Evolutionary conservation across 1,140 invertebrate genomes (phyloP), one percentile per base, ranked within the genome.

Genomic region (Notospermus geniculatus): DNA sequence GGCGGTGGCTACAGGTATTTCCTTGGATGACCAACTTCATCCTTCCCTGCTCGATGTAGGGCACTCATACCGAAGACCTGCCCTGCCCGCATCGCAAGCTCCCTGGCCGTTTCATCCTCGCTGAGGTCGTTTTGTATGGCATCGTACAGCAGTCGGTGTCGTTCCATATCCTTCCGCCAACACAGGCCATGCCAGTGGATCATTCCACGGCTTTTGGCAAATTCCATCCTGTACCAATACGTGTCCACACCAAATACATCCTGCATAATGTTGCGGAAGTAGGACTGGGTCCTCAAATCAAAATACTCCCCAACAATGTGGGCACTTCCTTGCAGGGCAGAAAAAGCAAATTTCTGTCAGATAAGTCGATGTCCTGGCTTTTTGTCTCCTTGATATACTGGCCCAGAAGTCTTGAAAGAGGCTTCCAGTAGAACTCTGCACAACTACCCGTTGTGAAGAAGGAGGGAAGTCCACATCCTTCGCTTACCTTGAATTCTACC

Each of bases 141-240:
- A 22, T 67, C 60, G 2, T 64, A 60, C 30, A 67, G 57, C 22
- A 70, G 61, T 45, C 65, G 67, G 52, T 61, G 62, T 17, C 23
- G 54, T 45, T 70, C 62, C n/a, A 56, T 43, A 22, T 61, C 57
- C 63, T 64, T 64, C 1, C 67, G 43, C 1, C 64, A 57, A 54
- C 64, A 64, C 9, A 64, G 56, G 32, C 65, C 62, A 62, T 64
- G 62, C 62, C 66, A 61, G 32, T 64, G 62, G 1, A 67, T 27
- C 62, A 67, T 67, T 0, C 65, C 62, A 32, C 57, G 41, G 4
- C 59, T 64, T 39, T 62, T 67, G 1, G 66, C 66, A 60, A 64
- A 67, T 59, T 67, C 66, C 32, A 61, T 55, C 50, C 62, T 39
- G 46, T 59, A 59, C 62, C 57, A 64, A 43, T 25, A 64, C 5